phyloP scores from a whole-genome alignment of 1,140 invertebrate genomes.

The Choristoneura fumiferana region DNA sequence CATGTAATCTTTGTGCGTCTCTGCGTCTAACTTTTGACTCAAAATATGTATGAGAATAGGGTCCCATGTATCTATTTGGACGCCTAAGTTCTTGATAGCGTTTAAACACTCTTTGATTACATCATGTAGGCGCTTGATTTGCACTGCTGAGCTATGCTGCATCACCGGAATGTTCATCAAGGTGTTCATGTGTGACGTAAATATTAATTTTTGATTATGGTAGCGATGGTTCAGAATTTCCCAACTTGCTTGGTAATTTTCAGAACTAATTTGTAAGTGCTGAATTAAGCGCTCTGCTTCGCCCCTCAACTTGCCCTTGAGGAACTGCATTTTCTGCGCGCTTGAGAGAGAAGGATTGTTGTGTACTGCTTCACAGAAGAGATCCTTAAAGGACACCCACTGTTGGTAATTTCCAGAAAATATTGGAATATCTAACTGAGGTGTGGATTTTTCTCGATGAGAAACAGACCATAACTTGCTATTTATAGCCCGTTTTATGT shows the following conservation, averaged over 20 bases:
- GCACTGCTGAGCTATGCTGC: neutral
- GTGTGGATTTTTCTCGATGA: too few species aligned
- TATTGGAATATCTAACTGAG: too few species aligned
- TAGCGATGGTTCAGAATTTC: conserved; percentile 16
- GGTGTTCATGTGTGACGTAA: conserved; percentile 16
- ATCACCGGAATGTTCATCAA: neutral
- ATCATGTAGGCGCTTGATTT: conserved; percentile 9
- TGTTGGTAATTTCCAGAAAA: neutral
- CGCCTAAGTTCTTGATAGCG: conserved; percentile 6
- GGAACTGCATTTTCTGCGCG: neutral
- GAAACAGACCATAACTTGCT: too few species aligned
- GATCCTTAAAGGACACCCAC: neutral
- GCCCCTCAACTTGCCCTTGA: neutral
- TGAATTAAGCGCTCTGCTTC: neutral
- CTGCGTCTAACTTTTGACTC: neutral
- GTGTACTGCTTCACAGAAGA: neutral
- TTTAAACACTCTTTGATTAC: neutral
- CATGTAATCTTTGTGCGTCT: conserved; percentile 3
- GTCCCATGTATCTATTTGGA: conserved; percentile 6
- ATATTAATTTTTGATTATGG: conserved; percentile 9
- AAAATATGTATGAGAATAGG: conserved; percentile 1
- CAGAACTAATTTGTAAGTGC: neutral
- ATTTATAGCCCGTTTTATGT: too few species aligned
- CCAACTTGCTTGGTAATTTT: conserved; percentile 2
- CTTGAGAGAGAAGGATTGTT: neutral